These are phyloP conservation scores for Encarsia formosa DNA, from an alignment of 2,888 invertebrate species.

Conservation along the genomic window DNA sequence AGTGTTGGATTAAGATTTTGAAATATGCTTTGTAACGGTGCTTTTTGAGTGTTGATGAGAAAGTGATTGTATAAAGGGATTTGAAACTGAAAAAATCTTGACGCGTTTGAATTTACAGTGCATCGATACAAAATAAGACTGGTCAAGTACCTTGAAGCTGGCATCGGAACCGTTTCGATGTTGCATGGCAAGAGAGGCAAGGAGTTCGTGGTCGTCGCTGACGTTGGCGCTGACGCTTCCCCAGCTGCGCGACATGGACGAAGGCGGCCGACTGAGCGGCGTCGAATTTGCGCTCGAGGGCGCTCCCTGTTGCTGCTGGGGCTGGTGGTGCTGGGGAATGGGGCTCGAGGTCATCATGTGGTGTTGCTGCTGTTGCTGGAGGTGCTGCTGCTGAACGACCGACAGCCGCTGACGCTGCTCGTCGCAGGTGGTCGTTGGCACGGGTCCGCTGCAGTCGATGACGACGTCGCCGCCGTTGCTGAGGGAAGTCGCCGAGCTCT, in stretches of 20 bases:
- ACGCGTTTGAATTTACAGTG: too few species aligned
- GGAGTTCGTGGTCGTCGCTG: conserved; percentile 50
- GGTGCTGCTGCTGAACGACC: conserved; percentile 35
- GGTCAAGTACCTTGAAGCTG: conserved; percentile 81
- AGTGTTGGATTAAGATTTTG: too few species aligned
- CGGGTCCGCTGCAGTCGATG: conserved; percentile 51
- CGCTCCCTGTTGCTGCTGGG: conserved; percentile 32
- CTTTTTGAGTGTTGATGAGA: too few species aligned
- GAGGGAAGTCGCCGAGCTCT: conserved; percentile 51
- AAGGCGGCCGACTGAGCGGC: conserved; percentile 53
- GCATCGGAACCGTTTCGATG: conserved; percentile 75
- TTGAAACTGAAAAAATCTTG: too few species aligned
- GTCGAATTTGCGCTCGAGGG: conserved; percentile 56
- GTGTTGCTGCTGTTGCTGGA: conserved; percentile 26
- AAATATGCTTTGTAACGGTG: too few species aligned
- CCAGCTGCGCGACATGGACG: conserved; percentile 58
- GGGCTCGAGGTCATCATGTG: conserved; percentile 3
- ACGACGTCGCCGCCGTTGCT: conserved; percentile 44
- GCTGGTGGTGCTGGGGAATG: conserved; percentile 35
- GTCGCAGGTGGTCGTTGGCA: conserved; percentile 51
- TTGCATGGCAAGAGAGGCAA: conserved; percentile 54
- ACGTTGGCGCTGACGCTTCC: conserved; percentile 51
- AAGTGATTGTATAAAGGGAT: too few species aligned
- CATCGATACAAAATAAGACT: too few species aligned
- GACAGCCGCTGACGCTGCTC: conserved; percentile 41